Evolutionary conservation across 2,888 invertebrate species (phyloP), one percentile per base, ranked within the genome.

Genomic region (Drepana falcataria): DNA sequence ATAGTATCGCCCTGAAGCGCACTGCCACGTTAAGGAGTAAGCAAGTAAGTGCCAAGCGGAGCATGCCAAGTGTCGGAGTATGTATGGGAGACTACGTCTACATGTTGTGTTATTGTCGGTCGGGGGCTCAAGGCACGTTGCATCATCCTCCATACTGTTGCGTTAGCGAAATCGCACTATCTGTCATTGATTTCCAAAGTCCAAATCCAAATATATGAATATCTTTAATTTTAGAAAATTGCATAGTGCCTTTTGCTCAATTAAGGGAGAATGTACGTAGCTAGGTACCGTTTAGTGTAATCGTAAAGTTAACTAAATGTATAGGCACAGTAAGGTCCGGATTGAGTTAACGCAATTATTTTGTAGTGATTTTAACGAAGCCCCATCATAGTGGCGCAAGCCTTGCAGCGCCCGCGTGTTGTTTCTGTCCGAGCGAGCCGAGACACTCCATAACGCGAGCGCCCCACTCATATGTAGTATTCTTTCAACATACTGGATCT

Each of bases 171-270:
- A 63, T 54, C 51, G 55, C 60, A 60, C 56, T 56, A 75, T 69
- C 70, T 69, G 69, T 64, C 65, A 67, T 71, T 77, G 59, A 68
- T 78, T 77, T 76, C 76, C 75, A 75, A 81, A 81, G 80, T 73
- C 70, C 63, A 73, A 74, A 79, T 79, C 73, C 73, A 79, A 79
- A 82, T 80, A 81, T 49, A 35, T 49, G 49, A 49, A 49, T 81
- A 74, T 73, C 68, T 79, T 78, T 80, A 75, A 77, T 76, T 82
- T 79, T 78, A 79, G 73, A 75, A 73, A 21, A 79, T 81, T 87
- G 86, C 87, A 87, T 83, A 84, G 88, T 88, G 87, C 87, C 85
- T 88, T 87, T 86, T 83, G 88, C 87, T 89, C 85, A 85, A 81
- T 83, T 81, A 81, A 74, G 77, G 75, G 77, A 80, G 78, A 81